Percentiles rank a stretch among this genome's conserved stretches.
These are phyloP conservation scores for Cricetomys ansorgei DNA, from an alignment of 2,113 vertebrate species.

Conservation along the genomic window DNA sequence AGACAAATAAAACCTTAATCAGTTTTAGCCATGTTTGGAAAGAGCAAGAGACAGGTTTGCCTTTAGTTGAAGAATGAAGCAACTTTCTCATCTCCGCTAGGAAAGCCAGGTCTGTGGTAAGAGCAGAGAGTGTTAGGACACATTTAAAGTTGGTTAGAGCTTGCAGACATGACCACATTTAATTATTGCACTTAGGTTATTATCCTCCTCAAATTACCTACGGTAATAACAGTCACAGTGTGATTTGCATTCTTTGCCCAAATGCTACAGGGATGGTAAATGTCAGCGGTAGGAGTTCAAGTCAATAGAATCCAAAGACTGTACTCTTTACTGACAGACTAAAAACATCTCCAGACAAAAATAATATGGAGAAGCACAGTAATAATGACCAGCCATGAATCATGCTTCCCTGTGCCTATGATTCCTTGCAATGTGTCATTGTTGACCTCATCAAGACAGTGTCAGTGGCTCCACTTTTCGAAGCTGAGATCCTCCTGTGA, in stretches of 20 bases:
- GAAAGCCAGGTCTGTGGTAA: neutral
- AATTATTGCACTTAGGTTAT: neutral
- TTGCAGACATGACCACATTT: constrained; percentile 16
- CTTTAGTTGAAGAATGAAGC: neutral
- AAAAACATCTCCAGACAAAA: neutral
- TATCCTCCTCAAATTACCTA: neutral
- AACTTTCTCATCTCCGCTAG: neutral
- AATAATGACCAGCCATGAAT: neutral
- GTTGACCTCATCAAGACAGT: neutral
- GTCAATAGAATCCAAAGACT: neutral
- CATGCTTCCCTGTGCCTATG: neutral
- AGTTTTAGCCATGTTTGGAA: neutral
- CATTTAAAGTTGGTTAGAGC: neutral
- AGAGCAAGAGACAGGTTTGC: neutral
- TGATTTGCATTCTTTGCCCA: neutral
- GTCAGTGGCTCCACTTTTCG: neutral
- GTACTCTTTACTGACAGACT: neutral
- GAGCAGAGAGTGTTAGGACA: constrained; percentile 2
- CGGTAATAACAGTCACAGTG: neutral
- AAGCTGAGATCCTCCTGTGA: neutral
- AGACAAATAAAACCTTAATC: neutral
- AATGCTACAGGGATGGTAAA: neutral
- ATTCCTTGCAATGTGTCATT: neutral
- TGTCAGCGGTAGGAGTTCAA: neutral
- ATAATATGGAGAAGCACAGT: neutral